Conservation (phyloP, 2,113 vertebrate genomes). For the Thinocorus orbignyianus region DNA sequence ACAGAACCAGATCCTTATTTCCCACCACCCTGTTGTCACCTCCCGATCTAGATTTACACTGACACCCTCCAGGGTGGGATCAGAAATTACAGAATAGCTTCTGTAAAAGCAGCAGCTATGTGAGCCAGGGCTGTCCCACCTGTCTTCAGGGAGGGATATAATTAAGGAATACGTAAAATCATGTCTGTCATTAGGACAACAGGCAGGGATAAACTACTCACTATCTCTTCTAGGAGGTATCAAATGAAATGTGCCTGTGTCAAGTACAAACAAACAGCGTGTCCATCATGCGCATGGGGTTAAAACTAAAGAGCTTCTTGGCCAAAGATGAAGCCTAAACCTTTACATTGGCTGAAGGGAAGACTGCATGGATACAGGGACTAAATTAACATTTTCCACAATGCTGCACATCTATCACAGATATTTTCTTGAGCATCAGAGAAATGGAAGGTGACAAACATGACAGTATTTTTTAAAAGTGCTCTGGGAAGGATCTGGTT, state of each 20-base stretch:
- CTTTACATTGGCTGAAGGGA: not conserved
- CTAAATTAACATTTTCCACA: not conserved
- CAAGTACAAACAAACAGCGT: not conserved
- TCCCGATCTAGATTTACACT: not conserved
- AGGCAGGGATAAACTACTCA: not conserved
- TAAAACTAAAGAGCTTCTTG: not conserved
- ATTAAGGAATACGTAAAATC: not conserved
- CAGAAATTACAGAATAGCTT: not conserved
- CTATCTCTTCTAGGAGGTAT: not conserved
- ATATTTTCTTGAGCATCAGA: not conserved
- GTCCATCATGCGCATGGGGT: not conserved
- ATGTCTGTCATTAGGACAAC: accelerated
- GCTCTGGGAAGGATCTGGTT: not conserved
- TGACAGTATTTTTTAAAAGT: not conserved
- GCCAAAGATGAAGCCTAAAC: not conserved
- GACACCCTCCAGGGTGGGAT: not conserved
- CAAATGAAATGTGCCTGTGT: not conserved
- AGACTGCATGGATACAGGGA: not conserved
- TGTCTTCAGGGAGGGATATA: not conserved
- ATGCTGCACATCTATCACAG: not conserved
- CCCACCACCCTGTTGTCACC: not conserved
- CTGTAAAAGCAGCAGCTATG: not conserved
- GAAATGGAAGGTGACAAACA: not conserved
- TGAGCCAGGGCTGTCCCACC: not conserved
- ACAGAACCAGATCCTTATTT: not conserved